Percentiles rank a stretch among this genome's conserved stretches.
These are phyloP conservation scores for Drosophila kanapiae DNA, from an alignment of 1,140 invertebrate genomes.

Conservation along the genomic window DNA sequence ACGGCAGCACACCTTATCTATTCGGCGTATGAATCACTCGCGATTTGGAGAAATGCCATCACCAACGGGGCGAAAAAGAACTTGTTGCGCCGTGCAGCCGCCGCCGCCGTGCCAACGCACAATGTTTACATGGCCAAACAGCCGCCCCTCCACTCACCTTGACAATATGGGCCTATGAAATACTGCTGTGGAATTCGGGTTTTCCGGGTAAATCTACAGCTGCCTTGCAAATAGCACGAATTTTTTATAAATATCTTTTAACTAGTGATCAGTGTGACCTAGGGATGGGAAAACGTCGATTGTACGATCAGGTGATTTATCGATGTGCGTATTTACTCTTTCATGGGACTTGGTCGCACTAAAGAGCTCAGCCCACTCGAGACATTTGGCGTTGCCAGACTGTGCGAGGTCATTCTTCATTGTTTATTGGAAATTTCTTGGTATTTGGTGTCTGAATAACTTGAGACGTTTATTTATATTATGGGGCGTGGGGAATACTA, in stretches of 20 bases:
- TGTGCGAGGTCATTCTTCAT: too few relatives aligned
- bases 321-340: too few relatives aligned
- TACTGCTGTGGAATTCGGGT: constrained; percentile 19
- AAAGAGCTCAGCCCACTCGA: too few relatives aligned
- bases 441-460: too few relatives aligned
- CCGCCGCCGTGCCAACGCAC: constrained; percentile 57
- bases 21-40: constrained; percentile 43
- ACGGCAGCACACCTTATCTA: constrained; percentile 63
- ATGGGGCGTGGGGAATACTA: too few relatives aligned
- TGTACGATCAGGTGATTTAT: too few relatives aligned
- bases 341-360: too few relatives aligned
- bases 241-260: constrained; percentile 23
- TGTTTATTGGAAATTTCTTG: too few relatives aligned
- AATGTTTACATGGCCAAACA: constrained; percentile 43
- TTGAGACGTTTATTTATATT: too few relatives aligned
- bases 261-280: constrained; percentile 26
- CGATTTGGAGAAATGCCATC: constrained; percentile 50
- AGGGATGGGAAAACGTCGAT: background rate
- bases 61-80: constrained; percentile 47
- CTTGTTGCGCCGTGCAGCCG: constrained; percentile 58
- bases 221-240: constrained; percentile 11
- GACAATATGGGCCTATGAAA: constrained; percentile 25
- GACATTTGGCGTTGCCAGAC: too few relatives aligned
- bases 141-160: constrained; percentile 50
- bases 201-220: constrained; percentile 28